Evolutionary conservation across 1,140 invertebrate species (phyloP).

Genomic region (Penaeus indicus): DNA sequence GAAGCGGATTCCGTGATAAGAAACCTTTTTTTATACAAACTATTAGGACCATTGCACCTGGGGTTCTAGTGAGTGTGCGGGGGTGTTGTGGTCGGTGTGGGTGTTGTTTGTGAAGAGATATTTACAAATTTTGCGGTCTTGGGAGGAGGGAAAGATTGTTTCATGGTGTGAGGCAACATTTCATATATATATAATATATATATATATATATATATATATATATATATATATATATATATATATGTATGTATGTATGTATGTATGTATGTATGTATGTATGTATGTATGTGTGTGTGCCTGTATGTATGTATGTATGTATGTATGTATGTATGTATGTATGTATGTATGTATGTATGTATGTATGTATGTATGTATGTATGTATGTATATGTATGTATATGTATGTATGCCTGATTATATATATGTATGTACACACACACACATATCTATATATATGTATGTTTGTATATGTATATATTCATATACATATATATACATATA

Average conservation of each 20-base stretch:
- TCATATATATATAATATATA: constrained; percentile 9
- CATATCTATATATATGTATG: constrained; percentile 3
- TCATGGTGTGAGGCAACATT: not conserved
- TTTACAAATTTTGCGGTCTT: too few species aligned
- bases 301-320: constrained; percentile 33
- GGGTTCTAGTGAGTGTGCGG: too few species aligned
- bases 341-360: constrained; percentile 19
- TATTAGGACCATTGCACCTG: too few species aligned
- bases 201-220: too few species aligned
- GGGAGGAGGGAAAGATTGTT: too few species aligned
- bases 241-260: constrained; percentile 8
- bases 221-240: not conserved
- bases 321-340: constrained; percentile 26
- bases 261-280: constrained; percentile 27
- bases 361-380: not conserved
- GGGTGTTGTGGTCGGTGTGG: too few species aligned
- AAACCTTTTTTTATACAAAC: too few species aligned
- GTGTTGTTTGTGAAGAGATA: too few species aligned
- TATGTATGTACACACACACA: not conserved
- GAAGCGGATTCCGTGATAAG: too few species aligned
- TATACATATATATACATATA: constrained; percentile 25
- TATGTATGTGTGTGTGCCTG: constrained; percentile 9
- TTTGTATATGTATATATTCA: constrained; percentile 24
- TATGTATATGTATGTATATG: constrained; percentile 28
- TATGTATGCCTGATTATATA: constrained; percentile 27